A percentile compares a stretch with the other conserved stretches of the same genome.
phyloP scores from a whole-genome alignment of 2,113 vertebrate genomes.

The Mandrillus leucophaeus region DNA sequence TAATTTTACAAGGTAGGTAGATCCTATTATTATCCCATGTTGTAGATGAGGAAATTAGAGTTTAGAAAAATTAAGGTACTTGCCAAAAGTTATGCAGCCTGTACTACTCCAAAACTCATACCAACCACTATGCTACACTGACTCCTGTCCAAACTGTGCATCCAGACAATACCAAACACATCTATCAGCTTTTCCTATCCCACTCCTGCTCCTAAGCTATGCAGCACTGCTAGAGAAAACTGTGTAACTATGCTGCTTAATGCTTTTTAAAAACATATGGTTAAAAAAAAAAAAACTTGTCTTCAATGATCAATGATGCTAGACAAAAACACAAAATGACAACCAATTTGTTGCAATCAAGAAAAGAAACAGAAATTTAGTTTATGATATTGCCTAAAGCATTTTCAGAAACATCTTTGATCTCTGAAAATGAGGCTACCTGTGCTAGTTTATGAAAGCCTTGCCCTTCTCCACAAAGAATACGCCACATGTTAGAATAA shows the following conservation, averaged over 20 bases:
- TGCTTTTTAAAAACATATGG: background rate
- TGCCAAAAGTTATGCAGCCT: background rate
- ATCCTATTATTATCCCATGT: background rate
- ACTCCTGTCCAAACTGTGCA: background rate
- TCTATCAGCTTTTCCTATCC: background rate
- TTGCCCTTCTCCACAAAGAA: background rate
- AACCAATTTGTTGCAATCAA: background rate
- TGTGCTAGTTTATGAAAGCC: background rate
- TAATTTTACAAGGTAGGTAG: background rate
- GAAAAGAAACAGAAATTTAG: background rate
- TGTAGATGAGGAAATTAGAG: background rate
- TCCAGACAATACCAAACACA: background rate
- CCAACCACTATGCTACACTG: background rate
- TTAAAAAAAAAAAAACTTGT: background rate
- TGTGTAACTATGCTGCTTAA: background rate
- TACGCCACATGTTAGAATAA: background rate
- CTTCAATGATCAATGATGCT: background rate
- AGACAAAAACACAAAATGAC: background rate
- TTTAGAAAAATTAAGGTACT: background rate
- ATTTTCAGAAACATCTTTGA: background rate
- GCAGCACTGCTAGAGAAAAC: background rate
- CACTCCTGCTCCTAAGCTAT: background rate
- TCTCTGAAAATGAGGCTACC: background rate
- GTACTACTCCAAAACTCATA: background rate
- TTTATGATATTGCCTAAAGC: background rate